Conservation (phyloP, 2,888 invertebrate genomes). For the Antheraea assamensis region DNA sequence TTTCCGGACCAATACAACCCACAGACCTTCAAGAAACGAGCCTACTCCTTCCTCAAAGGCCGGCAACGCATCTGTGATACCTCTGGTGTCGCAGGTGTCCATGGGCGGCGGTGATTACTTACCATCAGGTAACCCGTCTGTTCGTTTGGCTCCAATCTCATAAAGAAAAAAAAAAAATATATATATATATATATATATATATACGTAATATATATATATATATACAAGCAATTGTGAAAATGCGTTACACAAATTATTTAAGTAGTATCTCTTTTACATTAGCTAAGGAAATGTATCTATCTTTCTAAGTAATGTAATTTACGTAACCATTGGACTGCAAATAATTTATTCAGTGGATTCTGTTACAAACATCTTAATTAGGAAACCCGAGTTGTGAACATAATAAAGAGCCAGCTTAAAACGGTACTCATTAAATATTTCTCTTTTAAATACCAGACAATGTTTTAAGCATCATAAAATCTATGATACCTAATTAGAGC, state of each 20-base stretch:
- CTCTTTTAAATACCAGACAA: background rate
- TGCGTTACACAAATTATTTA: background rate
- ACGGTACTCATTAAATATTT: background rate
- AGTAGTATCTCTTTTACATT: background rate
- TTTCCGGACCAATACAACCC: no score
- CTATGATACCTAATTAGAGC: background rate
- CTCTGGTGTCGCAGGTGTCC: no score
- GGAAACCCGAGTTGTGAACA: conserved; percentile 8
- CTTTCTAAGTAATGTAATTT: conserved; percentile 4
- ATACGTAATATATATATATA: no score
- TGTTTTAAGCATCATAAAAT: background rate
- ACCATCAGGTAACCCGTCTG: no score
- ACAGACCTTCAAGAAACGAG: no score
- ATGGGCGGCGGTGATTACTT: no score
- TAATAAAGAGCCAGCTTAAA: conserved; percentile 3
- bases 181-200: no score
- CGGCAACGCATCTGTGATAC: no score
- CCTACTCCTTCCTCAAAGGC: no score
- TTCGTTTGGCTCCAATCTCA: no score
- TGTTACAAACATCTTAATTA: conserved; percentile 14
- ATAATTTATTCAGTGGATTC: background rate
- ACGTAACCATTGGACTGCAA: background rate
- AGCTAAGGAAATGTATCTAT: conserved; percentile 1
- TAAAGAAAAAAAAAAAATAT: no score
- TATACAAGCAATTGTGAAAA: background rate